Evolutionary conservation across 2,113 vertebrate species (phyloP).

Genomic region (Nerophis ophidion): DNA sequence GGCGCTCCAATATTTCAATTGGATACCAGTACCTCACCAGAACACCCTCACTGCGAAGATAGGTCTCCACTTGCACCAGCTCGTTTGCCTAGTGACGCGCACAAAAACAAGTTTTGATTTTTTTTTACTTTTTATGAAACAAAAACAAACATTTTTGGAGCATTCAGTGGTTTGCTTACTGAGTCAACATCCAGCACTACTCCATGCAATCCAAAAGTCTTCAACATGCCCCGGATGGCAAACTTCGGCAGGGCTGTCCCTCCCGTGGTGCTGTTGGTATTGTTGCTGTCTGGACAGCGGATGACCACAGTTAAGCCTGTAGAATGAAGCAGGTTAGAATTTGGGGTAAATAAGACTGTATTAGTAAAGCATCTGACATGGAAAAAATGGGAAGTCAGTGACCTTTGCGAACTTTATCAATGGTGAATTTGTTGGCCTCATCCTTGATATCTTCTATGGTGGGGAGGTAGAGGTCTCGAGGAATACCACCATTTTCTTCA

Average conservation of each 20-base stretch:
- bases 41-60: conserved; percentile 91
- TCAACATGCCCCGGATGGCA: conserved; percentile 94
- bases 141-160: not conserved
- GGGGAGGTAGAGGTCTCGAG: conserved; percentile 94
- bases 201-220: conserved; percentile 93
- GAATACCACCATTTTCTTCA: conserved; percentile 96
- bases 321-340: not conserved
- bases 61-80: conserved; percentile 93
- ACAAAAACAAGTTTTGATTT: not conserved
- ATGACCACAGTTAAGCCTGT: conserved; percentile 92
- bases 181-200: conserved; percentile 94
- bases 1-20: conserved; percentile 93
- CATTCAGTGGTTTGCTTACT: conserved; percentile 67
- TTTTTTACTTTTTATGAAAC: too few species aligned
- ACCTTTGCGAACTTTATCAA: conserved; percentile 99
- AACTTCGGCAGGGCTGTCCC: conserved; percentile 93
- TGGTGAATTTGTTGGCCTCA: conserved; percentile 97
- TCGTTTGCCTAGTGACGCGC: conserved; percentile 80
- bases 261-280: conserved; percentile 81
- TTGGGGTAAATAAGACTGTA: not conserved
- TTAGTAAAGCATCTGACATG: not conserved
- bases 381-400: not conserved
- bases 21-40: conserved; percentile 98
- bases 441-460: conserved; percentile 98
- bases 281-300: conserved; percentile 93